Evolutionary conservation across 1,140 invertebrate genomes (phyloP).

Genomic region (Helicoverpa armigera): DNA sequence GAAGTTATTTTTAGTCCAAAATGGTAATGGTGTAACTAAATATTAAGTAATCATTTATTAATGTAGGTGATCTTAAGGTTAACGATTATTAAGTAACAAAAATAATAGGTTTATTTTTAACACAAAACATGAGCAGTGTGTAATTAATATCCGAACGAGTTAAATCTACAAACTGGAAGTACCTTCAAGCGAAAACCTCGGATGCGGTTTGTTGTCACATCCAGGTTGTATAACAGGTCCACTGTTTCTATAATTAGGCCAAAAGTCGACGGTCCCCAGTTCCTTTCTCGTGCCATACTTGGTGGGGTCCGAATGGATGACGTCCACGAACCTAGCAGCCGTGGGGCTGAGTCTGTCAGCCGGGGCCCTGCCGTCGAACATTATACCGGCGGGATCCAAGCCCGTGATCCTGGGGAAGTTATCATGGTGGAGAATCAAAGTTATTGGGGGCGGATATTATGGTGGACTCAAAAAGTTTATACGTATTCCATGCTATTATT

Average conservation of each 20-base stretch:
- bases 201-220: conserved; percentile 56
- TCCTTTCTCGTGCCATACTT: conserved; percentile 67
- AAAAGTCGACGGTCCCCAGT: conserved; percentile 75
- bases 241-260: conserved; percentile 70
- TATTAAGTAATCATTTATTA: too few relatives aligned
- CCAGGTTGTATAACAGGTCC: conserved; percentile 72
- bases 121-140: too few relatives aligned
- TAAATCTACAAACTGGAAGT: too few relatives aligned
- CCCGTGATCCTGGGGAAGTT: conserved; percentile 70
- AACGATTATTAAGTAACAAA: too few relatives aligned
- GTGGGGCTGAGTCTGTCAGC: conserved; percentile 60
- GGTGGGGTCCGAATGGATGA: conserved; percentile 75
- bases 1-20: too few relatives aligned
- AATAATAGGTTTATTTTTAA: too few relatives aligned
- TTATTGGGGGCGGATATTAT: background rate
- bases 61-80: too few relatives aligned
- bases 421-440: background rate
- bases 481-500: background rate
- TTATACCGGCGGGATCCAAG: conserved; percentile 70
- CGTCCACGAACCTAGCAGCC: conserved; percentile 69
- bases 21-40: too few relatives aligned
- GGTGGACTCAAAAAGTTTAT: background rate
- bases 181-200: conserved; percentile 71
- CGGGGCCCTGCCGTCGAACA: conserved; percentile 67
- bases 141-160: too few relatives aligned